Evolutionary conservation across 2,888 invertebrate species (phyloP).

Genomic region (Venustoraphidia nigricollis): DNA sequence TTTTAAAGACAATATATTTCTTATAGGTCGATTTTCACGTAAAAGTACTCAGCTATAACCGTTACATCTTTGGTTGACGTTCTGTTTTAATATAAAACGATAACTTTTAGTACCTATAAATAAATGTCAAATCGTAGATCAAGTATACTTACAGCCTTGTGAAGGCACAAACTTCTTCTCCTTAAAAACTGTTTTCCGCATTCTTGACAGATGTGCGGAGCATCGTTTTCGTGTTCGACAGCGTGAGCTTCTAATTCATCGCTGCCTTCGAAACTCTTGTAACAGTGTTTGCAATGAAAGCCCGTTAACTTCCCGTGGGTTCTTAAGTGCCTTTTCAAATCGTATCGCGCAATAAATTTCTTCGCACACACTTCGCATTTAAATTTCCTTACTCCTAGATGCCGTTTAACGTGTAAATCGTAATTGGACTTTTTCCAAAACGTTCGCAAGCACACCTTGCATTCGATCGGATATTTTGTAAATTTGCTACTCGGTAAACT

Average conservation of each 20-base stretch:
- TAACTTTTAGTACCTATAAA: too few species aligned
- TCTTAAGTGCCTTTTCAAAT: background rate
- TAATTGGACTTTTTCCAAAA: too few species aligned
- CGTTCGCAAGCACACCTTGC: too few species aligned
- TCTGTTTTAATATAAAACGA: too few species aligned
- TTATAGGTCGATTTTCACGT: too few species aligned
- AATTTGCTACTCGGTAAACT: too few species aligned
- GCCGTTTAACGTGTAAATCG: too few species aligned
- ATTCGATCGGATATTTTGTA: too few species aligned
- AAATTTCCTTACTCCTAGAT: background rate
- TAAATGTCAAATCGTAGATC: too few species aligned
- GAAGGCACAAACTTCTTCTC: background rate
- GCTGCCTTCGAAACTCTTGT: background rate
- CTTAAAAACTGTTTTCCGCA: conserved; percentile 6
- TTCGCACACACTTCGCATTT: background rate
- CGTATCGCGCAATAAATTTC: background rate
- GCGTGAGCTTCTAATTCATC: conserved; percentile 5
- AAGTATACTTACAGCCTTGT: background rate
- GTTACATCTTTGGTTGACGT: too few species aligned
- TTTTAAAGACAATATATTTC: too few species aligned
- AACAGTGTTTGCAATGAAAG: background rate
- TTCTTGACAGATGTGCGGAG: conserved; percentile 4
- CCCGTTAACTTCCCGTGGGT: background rate
- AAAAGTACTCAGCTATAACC: too few species aligned
- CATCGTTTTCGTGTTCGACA: conserved; percentile 1